Base-by-base conservation (phyloP, 2,113 vertebrate genomes). In the Nannospalax galili region DNA sequence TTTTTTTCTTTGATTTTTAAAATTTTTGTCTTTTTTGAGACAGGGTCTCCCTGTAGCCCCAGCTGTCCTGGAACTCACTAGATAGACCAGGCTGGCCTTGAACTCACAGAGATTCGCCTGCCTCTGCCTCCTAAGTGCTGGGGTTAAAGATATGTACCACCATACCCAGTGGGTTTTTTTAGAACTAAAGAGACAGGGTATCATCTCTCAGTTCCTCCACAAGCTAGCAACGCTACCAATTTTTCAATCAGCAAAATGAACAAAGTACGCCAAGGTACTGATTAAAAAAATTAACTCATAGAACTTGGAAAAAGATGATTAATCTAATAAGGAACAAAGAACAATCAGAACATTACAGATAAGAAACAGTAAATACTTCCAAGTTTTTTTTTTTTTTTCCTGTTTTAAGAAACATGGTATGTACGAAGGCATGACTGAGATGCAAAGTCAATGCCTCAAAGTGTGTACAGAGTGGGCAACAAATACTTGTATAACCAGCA, bases 171-270 rank as follows among this genome's bases (percentile, higher is more conserved):
- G 9, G 60, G 7, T 10, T 67, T 82, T 80, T 91, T 24, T n/a
- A n/a, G n/a, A 65, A 85, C 32, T 42, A 52, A 20, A 37, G 32
- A 14, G 7, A 73, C 0, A 37, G 30, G 6, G 35, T 65, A 73
- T 88, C 24, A 42, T 56, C 35, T 82, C 74, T 91, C 88, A 94
- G 86, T 20, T 90, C n/a, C 90, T 84, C 35, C 45, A 91, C 26
- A 74, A 85, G 62, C 26, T 78, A 85, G 26, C n/a, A 88, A 91
- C 80, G 64, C 40, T 90, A 84, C 32, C 28, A 69, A 45, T 58
- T 84, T 84, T 74, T 64, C 67, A 45, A 78, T 62, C 48, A 70
- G 35, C 19, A 77, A 88, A 94, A 80, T 45, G 22, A 37, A 94
- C 14, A 72, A 65, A 37, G 79, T 72, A 88, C 32, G 72, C 8